Evolutionary conservation across 2,888 invertebrate genomes (phyloP).

Genomic region (Yponomeuta evonymella): DNA sequence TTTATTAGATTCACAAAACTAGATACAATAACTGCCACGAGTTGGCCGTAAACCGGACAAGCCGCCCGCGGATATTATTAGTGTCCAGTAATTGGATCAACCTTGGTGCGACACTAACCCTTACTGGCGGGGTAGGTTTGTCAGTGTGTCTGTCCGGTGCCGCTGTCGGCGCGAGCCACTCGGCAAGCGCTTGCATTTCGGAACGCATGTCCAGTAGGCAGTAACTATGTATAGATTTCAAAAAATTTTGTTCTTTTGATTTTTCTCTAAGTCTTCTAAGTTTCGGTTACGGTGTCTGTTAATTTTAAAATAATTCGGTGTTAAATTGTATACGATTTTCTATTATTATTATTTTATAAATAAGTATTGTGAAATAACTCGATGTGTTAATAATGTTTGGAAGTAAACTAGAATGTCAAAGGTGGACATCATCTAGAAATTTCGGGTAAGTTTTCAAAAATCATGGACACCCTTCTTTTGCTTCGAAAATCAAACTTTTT

Average conservation of each 20-base stretch:
- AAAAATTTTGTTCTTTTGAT: not conserved
- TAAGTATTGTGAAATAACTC: not conserved
- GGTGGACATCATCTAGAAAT: slow-evolving; percentile 65
- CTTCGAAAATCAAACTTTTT: not conserved
- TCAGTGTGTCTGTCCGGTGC: slow-evolving; percentile 26
- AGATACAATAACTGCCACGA: slow-evolving; percentile 20
- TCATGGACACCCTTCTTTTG: not conserved
- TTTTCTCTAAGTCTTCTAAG: not conserved
- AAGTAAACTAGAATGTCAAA: slow-evolving; percentile 75
- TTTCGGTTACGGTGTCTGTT: not conserved
- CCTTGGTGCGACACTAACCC: slow-evolving; percentile 68
- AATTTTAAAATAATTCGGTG: not conserved
- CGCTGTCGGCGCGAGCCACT: slow-evolving; percentile 31
- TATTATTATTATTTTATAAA: no score
- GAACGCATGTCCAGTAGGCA: slow-evolving; percentile 36
- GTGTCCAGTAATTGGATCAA: slow-evolving; percentile 65
- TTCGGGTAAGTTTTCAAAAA: slow-evolving; percentile 19
- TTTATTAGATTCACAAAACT: slow-evolving; percentile 21
- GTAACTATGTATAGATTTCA: slow-evolving; percentile 16
- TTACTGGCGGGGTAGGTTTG: slow-evolving; percentile 41
- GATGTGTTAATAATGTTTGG: slow-evolving; percentile 69
- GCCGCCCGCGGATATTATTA: slow-evolving; percentile 37
- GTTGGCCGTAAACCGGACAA: slow-evolving; percentile 20
- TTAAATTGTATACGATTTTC: not conserved
- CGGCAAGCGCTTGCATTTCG: slow-evolving; percentile 48